phyloP scores from a whole-genome alignment of 2,113 vertebrate species.

The Sciurus niger region DNA sequence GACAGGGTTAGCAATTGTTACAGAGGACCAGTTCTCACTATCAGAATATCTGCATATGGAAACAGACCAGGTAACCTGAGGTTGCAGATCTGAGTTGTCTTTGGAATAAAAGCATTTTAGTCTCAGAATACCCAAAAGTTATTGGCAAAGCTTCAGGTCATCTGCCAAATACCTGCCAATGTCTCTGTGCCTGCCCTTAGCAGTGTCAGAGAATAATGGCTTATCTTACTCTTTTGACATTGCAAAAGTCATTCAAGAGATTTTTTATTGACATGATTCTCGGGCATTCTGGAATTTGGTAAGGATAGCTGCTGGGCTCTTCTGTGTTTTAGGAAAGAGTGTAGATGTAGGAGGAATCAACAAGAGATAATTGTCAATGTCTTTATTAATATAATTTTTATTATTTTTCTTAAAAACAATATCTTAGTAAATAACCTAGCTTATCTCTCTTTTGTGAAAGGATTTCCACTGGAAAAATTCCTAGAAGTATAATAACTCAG shows the following conservation, averaged over 20 bases:
- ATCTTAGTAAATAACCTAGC: background rate
- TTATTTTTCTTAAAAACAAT: background rate
- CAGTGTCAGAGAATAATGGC: background rate
- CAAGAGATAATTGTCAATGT: background rate
- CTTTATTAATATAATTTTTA: conserved; percentile 21
- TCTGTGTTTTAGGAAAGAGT: background rate
- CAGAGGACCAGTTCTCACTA: background rate
- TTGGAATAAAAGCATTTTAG: background rate
- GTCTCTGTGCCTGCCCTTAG: conserved; percentile 14
- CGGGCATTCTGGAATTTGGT: background rate
- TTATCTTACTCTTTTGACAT: conserved; percentile 33
- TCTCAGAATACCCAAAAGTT: conserved; percentile 18
- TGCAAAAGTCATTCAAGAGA: background rate
- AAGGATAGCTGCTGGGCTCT: background rate
- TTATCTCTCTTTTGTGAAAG: background rate
- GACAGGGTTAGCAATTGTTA: background rate
- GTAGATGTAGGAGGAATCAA: background rate
- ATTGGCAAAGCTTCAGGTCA: background rate
- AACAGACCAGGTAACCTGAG: background rate
- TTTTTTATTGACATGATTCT: background rate
- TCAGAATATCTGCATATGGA: background rate
- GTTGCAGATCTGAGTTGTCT: background rate
- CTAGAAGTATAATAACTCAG: background rate
- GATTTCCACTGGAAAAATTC: conserved; percentile 23
- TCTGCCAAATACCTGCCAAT: background rate